phyloP scores from a whole-genome alignment of 2,113 vertebrate genomes.

The Nestor notabilis region DNA sequence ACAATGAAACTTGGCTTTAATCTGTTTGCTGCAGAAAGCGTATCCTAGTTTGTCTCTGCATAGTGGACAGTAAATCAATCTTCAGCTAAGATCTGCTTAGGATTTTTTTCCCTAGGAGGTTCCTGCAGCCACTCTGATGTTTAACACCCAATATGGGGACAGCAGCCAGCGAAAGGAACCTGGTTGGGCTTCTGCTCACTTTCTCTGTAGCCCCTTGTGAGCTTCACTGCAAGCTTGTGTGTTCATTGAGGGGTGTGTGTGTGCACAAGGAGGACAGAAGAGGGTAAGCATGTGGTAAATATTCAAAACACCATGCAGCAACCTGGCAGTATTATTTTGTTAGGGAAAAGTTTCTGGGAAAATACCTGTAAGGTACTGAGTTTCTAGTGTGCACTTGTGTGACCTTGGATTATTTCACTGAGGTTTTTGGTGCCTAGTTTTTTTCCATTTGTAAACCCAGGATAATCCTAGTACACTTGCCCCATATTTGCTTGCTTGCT shows the following conservation, averaged over 20 bases:
- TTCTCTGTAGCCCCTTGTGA: neutral
- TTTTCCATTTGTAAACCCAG: neutral
- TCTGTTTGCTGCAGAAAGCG: neutral
- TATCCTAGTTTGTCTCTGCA: neutral
- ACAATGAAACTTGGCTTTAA: neutral
- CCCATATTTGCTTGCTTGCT: neutral
- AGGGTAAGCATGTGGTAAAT: rapidly evolving
- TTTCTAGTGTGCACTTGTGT: neutral
- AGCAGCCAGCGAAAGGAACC: neutral
- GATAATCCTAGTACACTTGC: neutral
- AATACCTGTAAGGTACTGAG: neutral
- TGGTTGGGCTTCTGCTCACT: neutral
- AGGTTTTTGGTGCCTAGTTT: neutral
- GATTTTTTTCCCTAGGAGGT: neutral
- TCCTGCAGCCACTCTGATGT: neutral
- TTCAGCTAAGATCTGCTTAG: neutral
- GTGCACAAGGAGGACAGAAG: neutral
- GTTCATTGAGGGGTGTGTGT: rapidly evolving
- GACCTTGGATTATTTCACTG: neutral
- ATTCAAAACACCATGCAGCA: neutral
- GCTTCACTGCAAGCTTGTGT: neutral
- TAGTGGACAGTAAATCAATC: constrained; percentile 1
- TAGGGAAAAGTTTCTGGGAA: neutral
- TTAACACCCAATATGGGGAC: neutral
- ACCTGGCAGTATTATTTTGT: neutral